Evolutionary conservation across 2,113 vertebrate species (phyloP).

Genomic region (Pluvialis apricaria): DNA sequence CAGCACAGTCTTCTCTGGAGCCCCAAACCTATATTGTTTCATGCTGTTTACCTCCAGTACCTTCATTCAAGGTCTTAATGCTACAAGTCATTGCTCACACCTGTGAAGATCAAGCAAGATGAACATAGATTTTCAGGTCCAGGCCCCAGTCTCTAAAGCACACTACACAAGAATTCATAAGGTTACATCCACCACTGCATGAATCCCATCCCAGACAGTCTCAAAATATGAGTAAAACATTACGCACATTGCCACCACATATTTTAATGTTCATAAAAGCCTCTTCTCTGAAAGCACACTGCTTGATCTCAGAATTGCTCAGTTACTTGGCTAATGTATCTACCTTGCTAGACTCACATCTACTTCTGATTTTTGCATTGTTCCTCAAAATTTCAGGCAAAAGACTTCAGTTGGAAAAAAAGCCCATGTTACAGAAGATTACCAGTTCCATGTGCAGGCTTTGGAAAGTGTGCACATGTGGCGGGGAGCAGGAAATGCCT

Average conservation of each 20-base stretch:
- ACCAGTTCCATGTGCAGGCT: rapidly evolving
- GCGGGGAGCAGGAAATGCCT: background rate
- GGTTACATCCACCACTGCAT: too few species aligned
- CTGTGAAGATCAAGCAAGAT: background rate
- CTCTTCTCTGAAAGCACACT: background rate
- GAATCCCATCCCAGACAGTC: background rate
- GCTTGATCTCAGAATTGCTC: background rate
- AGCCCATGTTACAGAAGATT: too few species aligned
- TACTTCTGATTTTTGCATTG: background rate
- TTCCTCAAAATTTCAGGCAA: background rate
- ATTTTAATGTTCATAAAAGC: background rate
- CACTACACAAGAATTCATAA: background rate
- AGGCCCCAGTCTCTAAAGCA: background rate
- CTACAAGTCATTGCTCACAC: background rate
- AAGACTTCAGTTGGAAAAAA: background rate
- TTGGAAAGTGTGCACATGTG: rapidly evolving
- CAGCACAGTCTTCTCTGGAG: background rate
- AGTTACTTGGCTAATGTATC: background rate
- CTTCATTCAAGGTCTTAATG: background rate
- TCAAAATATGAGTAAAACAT: background rate
- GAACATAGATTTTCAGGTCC: background rate
- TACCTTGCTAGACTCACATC: background rate
- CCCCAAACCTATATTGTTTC: background rate
- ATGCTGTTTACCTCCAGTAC: background rate
- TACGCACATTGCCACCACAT: background rate